Conservation (phyloP, 2,888 invertebrate genomes). For the Cyclophora albipunctata region DNA sequence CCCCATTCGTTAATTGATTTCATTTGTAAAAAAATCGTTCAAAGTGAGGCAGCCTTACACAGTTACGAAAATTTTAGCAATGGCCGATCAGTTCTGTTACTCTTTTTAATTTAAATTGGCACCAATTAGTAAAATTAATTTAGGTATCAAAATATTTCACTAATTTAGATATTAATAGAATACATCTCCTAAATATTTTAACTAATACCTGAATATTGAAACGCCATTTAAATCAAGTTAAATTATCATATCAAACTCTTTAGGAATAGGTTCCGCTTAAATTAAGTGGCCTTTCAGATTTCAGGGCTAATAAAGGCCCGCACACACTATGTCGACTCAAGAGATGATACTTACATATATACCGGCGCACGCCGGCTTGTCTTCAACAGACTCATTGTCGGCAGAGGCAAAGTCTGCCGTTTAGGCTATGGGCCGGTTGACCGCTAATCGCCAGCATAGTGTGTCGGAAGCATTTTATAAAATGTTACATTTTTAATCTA, state of each 20-base stretch:
- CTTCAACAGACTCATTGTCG: no score
- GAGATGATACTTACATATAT: no score
- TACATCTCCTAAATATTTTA: neutral
- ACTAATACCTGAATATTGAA: constrained; percentile 4
- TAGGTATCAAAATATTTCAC: constrained; percentile 12
- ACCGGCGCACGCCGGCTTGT: no score
- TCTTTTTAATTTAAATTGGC: constrained; percentile 47
- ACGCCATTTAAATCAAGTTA: constrained; percentile 6
- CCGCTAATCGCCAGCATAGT: no score
- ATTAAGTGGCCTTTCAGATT: neutral
- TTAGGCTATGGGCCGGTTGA: no score
- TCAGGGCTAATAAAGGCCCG: no score
- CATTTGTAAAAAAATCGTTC: constrained; percentile 22
- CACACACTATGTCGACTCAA: no score
- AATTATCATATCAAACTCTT: neutral
- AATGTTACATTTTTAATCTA: no score
- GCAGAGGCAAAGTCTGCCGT: no score
- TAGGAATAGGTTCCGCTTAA: neutral
- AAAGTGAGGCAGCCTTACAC: constrained; percentile 22
- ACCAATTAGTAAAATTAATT: constrained; percentile 39
- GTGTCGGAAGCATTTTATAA: no score
- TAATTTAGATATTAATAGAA: neutral
- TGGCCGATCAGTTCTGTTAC: constrained; percentile 28
- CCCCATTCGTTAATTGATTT: constrained; percentile 51
- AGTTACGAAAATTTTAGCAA: constrained; percentile 22